Percentiles rank a stretch among this genome's conserved stretches.
These are phyloP conservation scores for Polyergus mexicanus DNA, from an alignment of 1,140 invertebrate genomes.

Conservation along the genomic window DNA sequence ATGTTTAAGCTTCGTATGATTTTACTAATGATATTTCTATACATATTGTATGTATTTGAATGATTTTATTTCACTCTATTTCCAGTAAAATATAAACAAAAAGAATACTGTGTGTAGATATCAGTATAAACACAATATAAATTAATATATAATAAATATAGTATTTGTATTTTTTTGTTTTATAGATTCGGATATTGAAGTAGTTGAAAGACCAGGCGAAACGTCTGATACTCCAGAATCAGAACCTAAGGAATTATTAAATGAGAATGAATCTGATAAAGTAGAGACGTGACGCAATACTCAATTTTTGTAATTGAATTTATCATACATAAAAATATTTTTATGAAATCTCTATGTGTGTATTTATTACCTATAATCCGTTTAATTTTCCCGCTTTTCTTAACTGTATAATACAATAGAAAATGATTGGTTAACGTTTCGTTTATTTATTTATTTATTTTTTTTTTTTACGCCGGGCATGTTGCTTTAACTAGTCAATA, in stretches of 20 bases:
- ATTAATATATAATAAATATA: background rate
- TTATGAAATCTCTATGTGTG: too few relatives aligned
- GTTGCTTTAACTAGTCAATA: too few relatives aligned
- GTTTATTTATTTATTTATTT: too few relatives aligned
- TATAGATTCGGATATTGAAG: constrained; percentile 83
- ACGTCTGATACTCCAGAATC: constrained; percentile 56
- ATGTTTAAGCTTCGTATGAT: too few relatives aligned
- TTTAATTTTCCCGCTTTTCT: too few relatives aligned
- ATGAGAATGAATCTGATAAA: constrained; percentile 52
- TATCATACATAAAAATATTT: too few relatives aligned
- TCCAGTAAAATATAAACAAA: background rate
- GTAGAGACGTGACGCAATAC: background rate
- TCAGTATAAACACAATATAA: background rate
- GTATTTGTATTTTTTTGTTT: background rate
- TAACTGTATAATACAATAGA: too few relatives aligned
- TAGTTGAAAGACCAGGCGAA: constrained; percentile 78
- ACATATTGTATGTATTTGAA: background rate
- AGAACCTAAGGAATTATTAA: constrained; percentile 47
- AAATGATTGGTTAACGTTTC: too few relatives aligned
- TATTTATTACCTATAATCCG: too few relatives aligned
- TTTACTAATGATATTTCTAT: too few relatives aligned
- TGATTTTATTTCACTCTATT: background rate
- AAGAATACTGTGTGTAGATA: constrained; percentile 17
- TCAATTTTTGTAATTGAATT: constrained; percentile 19
- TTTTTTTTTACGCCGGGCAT: too few relatives aligned